Evolutionary conservation across 2,888 invertebrate species (phyloP), one percentile per base, ranked within the genome.

Genomic region (Spisula solida): DNA sequence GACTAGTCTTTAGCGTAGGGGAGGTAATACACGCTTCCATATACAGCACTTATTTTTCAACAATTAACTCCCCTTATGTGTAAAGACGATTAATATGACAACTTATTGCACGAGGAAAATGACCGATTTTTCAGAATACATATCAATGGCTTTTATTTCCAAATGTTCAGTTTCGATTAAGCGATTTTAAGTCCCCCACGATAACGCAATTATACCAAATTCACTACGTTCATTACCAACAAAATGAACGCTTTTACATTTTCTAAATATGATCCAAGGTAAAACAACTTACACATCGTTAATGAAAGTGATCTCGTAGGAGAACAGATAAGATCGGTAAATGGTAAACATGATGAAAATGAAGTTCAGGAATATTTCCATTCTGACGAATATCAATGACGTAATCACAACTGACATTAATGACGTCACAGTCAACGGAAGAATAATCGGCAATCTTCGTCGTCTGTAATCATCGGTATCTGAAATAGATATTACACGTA

Each of bases 251-350:
- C 2, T 41, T 41, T 41, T 41, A 41, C 2, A 5, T 41, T 5
- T 41, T 41, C 41, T 41, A 41, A 2, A 41, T 8, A 1, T 1
- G 51, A 51, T 14, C n/a, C 14, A 2, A n/a, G 6, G 1, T 60
- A 14, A 60, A 60, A 60, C 60, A 25, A 88, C 92, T 84, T 89
- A 92, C 92, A 86, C 79, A 29, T 92, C 90, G 48, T 88, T 89
- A n/a, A 92, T 55, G 66, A 85, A 92, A 0, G 89, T 90, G 8
- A 88, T 82, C 66, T 88, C 89, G 66, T 82, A 90, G 1, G 90
- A 90, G 81, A 88, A 92, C 4, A 92, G 83, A 31, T 87, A 90
- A 0, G 89, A 86, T 85, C 92, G 78, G 83, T 89, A 92, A 0
- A 92, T 55, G 12, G 89, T 92, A 31, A 92, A 92, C 29, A 90